Percentiles rank a stretch among this genome's conserved stretches.
Evolutionary conservation across 35 echinoderm and acorn worm species (phyloP).

Genomic region (Lytechinus pictus): DNA sequence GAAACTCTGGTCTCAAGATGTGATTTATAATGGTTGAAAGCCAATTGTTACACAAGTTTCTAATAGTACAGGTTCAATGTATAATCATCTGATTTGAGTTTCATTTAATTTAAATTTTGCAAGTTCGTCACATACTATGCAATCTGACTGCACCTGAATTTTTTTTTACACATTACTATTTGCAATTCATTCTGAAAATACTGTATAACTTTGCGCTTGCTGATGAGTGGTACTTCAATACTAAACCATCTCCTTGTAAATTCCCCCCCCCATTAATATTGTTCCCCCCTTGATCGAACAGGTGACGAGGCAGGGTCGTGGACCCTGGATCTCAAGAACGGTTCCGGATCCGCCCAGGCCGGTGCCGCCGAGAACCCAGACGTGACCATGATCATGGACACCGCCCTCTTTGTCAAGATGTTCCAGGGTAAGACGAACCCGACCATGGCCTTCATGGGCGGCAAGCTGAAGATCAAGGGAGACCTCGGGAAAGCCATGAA

Average conservation of each 20-base stretch:
- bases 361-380: constrained; percentile 69
- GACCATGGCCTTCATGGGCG: constrained; percentile 91
- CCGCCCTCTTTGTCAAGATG: constrained; percentile 90
- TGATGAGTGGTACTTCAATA: too few species aligned
- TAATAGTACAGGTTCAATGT: too few species aligned
- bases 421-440: constrained; percentile 91
- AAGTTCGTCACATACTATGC: too few species aligned
- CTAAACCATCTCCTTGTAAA: too few species aligned
- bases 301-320: constrained; percentile 75
- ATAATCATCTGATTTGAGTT: too few species aligned
- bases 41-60: background rate
- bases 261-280: too few species aligned
- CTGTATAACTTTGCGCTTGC: too few species aligned
- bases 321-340: constrained; percentile 86
- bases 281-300: constrained; percentile 16
- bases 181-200: too few species aligned
- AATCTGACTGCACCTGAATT: too few species aligned
- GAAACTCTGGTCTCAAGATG: too few species aligned
- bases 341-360: constrained; percentile 59
- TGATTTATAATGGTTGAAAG: background rate
- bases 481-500: constrained; percentile 98
- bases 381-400: constrained; percentile 80
- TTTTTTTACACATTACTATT: too few species aligned
- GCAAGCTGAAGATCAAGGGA: constrained; percentile 97
- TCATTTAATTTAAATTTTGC: too few species aligned